A percentile compares a stretch with the other conserved stretches of the same genome.
phyloP scores from a whole-genome alignment of 1,140 invertebrate species.

The Acyrthosiphon pisum region DNA sequence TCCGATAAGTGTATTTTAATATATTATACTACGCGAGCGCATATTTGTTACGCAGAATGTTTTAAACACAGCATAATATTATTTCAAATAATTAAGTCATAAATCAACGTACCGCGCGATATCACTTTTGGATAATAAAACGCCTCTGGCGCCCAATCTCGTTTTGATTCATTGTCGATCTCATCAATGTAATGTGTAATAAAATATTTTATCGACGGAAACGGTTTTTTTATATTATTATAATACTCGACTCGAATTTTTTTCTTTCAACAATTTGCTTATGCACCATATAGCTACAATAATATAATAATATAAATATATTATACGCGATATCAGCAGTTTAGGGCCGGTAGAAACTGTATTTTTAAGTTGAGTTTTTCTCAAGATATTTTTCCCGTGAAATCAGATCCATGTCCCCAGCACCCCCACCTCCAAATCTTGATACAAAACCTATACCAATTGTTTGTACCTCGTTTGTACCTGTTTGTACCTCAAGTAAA shows the following conservation, averaged over 20 bases:
- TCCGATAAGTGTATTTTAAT: neutral
- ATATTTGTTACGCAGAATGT: neutral
- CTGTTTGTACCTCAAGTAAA: no score
- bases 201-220: slow-evolving; percentile 12
- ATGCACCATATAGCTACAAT: no score
- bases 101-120: slow-evolving; percentile 4
- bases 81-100: slow-evolving; percentile 26
- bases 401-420: no score
- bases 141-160: slow-evolving; percentile 8
- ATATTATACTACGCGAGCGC: neutral
- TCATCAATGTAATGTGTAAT: neutral
- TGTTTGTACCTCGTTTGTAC: no score
- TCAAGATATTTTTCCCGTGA: no score
- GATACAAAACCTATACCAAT: no score
- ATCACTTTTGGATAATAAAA: slow-evolving; percentile 24
- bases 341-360: no score
- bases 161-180: slow-evolving; percentile 41
- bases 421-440: no score
- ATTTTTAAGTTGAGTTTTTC: no score
- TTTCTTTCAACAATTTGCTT: neutral
- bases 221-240: neutral
- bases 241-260: neutral
- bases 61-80: neutral
- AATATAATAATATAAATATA: no score
- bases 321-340: no score